Percentiles rank a stretch among this genome's conserved stretches.
Conservation (phyloP, 1,140 invertebrate genomes). For the Sitophilus oryzae region DNA sequence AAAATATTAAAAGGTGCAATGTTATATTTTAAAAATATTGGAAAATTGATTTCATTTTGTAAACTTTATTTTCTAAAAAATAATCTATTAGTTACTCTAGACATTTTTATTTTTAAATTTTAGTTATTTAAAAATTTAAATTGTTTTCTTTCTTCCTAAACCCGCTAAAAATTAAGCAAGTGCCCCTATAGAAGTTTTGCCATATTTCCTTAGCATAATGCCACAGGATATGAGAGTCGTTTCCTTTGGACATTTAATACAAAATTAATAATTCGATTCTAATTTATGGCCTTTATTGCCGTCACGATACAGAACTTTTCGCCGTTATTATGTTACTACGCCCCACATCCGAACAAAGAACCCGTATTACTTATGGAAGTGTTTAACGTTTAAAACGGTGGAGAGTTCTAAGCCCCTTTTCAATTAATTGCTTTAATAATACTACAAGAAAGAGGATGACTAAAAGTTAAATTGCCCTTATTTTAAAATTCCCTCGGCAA, state of each 20-base stretch:
- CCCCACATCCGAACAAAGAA: neutral
- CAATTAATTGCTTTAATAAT: constrained; percentile 24
- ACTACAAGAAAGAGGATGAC: constrained; percentile 17
- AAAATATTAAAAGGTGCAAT: no score
- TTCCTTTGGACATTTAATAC: neutral
- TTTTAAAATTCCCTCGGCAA: constrained; percentile 20
- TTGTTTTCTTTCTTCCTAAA: no score
- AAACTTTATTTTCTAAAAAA: no score
- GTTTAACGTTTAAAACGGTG: neutral
- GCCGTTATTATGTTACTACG: neutral
- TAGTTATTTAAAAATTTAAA: no score
- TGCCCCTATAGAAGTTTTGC: no score
- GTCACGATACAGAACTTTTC: neutral
- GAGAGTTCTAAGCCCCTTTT: constrained; percentile 14
- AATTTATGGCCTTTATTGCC: neutral
- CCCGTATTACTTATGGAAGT: neutral
- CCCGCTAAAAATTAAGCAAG: no score
- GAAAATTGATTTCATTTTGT: no score
- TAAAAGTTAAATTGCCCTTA: constrained; percentile 16
- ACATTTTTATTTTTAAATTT: no score
- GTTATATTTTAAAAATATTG: no score
- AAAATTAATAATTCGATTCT: neutral
- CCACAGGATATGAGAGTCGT: no score
- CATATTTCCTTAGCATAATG: no score
- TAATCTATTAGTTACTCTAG: no score